A percentile compares a stretch with the other conserved stretches of the same genome.
Conservation (phyloP, 2,888 invertebrate genomes). For the Laspeyria flexula region DNA sequence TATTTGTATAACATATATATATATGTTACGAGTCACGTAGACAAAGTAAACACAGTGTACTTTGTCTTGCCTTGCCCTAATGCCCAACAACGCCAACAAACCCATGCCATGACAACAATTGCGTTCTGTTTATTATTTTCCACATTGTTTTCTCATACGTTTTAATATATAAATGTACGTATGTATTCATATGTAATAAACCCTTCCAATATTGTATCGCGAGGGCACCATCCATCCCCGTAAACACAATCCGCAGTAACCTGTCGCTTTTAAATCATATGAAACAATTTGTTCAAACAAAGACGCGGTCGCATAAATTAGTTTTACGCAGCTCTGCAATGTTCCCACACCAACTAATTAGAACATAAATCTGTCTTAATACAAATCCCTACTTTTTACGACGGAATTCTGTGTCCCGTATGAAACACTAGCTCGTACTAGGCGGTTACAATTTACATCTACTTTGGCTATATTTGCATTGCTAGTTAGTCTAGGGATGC, state of each 20-base stretch:
- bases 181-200: conserved; percentile 24
- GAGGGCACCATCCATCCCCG: conserved; percentile 31
- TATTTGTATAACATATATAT: no score
- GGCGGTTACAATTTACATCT: conserved; percentile 18
- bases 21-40: no score
- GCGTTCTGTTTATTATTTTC: no score
- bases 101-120: no score
- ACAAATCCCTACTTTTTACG: conserved; percentile 72
- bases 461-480: not conserved
- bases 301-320: conserved; percentile 75
- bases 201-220: conserved; percentile 6
- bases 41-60: no score
- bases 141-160: not conserved
- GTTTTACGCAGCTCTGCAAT: conserved; percentile 68
- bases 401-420: conserved; percentile 49
- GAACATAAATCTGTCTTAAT: conserved; percentile 79
- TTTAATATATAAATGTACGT: not conserved
- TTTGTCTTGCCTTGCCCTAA: no score
- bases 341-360: conserved; percentile 73
- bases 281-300: conserved; percentile 71
- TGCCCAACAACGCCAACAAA: no score
- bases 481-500: not conserved
- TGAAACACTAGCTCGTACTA: conserved; percentile 34
- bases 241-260: conserved; percentile 46
- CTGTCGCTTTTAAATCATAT: conserved; percentile 67